Percentiles rank a stretch among this genome's conserved stretches.
phyloP scores from a whole-genome alignment of 2,113 vertebrate genomes.

The Sinocyclocheilus maitianheensis region DNA sequence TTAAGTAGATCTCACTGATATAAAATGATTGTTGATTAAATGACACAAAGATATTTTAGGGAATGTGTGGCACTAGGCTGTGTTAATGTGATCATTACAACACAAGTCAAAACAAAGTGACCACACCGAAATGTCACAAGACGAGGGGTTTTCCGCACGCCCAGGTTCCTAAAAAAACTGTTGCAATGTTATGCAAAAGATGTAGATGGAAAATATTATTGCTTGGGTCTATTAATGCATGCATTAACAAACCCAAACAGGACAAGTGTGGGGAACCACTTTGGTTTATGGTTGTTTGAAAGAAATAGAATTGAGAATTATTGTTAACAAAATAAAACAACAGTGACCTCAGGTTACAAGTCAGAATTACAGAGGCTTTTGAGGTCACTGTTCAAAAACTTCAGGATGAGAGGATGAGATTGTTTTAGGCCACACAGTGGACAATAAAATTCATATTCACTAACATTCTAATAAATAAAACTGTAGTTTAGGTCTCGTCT shows the following conservation, averaged over 20 bases:
- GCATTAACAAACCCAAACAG: conserved; percentile 30
- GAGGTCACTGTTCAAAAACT: conserved; percentile 1
- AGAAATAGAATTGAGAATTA: conserved; percentile 5
- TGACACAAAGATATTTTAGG: background rate
- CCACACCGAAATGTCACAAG: conserved; percentile 29
- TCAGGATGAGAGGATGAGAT: conserved; percentile 9
- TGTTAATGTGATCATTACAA: background rate
- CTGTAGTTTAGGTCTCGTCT: background rate
- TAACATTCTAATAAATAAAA: background rate
- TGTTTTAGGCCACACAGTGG: background rate
- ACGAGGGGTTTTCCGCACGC: conserved; percentile 61
- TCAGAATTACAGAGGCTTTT: background rate
- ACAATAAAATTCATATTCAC: background rate
- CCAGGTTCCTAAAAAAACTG: conserved; percentile 58
- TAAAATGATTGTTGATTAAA: background rate
- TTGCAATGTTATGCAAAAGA: conserved; percentile 30
- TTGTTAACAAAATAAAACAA: background rate
- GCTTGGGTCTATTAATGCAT: conserved; percentile 6
- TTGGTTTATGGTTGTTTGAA: background rate
- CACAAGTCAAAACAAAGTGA: background rate
- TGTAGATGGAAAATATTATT: conserved; percentile 40
- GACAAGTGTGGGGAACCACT: background rate
- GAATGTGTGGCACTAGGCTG: background rate
- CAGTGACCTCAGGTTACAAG: background rate
- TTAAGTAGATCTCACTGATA: background rate